Evolutionary conservation across 1,140 invertebrate genomes (phyloP).

Genomic region (Uloborus diversus): DNA sequence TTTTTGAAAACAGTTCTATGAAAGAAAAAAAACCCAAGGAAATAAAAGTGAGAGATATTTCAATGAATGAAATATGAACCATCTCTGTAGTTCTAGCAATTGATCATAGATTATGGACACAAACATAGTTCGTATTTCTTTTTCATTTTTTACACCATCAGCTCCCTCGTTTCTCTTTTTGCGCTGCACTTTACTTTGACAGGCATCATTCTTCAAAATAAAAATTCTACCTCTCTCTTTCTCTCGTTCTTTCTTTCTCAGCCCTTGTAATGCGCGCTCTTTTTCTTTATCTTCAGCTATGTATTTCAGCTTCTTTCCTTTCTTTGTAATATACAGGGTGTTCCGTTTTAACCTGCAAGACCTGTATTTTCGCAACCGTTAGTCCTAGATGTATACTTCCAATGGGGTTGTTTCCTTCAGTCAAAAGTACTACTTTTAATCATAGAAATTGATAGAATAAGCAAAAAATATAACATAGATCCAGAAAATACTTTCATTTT

Average conservation of each 20-base stretch:
- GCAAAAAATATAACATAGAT: too few species aligned
- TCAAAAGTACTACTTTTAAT: too few species aligned
- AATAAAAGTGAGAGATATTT: not conserved
- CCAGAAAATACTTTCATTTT: too few species aligned
- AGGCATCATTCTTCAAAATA: constrained; percentile 46
- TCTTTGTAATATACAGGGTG: too few species aligned
- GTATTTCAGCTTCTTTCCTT: not conserved
- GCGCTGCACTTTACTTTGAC: constrained; percentile 35
- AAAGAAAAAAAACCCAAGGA: not conserved
- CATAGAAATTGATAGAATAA: too few species aligned
- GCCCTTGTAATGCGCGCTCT: not conserved
- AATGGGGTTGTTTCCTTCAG: too few species aligned
- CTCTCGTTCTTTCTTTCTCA: not conserved
- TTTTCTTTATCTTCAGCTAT: constrained; percentile 21
- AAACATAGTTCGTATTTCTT: constrained; percentile 31
- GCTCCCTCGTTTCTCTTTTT: not conserved
- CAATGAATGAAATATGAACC: constrained; percentile 49
- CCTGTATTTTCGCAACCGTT: too few species aligned
- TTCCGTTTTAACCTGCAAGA: too few species aligned
- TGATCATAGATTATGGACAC: constrained; percentile 49
- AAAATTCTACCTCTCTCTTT: not conserved
- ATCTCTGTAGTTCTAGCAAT: constrained; percentile 37
- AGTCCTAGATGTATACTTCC: too few species aligned
- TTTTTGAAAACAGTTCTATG: too few species aligned
- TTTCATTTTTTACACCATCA: not conserved